These are phyloP conservation scores for Montipora efflorescens DNA, from an alignment of 64 coral and sea anemone species.

Conservation along the genomic window DNA sequence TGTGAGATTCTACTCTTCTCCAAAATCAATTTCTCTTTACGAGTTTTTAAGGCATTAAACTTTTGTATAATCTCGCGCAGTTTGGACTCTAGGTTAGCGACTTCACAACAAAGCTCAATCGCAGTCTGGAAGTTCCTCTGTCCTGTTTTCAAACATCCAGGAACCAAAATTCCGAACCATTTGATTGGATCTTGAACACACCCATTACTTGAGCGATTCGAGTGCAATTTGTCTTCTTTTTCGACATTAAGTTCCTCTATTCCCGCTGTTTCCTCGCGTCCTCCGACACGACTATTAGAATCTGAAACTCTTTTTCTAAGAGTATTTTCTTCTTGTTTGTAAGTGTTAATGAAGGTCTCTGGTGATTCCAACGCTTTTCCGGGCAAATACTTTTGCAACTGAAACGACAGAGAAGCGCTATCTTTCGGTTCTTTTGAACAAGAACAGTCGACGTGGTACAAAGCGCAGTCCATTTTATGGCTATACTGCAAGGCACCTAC, in stretches of 20 bases:
- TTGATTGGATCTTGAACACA: constrained; percentile 75
- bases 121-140: constrained; percentile 77
- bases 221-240: not conserved
- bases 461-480: constrained; percentile 79
- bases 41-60: constrained; percentile 29
- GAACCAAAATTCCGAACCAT: constrained; percentile 94
- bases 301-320: not conserved
- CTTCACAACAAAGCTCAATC: constrained; percentile 82
- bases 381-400: constrained; percentile 64
- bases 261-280: constrained; percentile 14
- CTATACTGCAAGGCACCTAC: constrained; percentile 87
- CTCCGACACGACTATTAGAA: not conserved
- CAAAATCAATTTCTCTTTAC: not conserved
- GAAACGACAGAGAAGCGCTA: not conserved
- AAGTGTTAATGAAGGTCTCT: constrained; percentile 1
- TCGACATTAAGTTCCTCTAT: constrained; percentile 14
- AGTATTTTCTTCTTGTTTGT: constrained; percentile 40
- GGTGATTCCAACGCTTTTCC: not conserved
- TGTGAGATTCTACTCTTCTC: not conserved
- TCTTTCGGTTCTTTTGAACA: not conserved
- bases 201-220: not conserved
- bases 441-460: constrained; percentile 19
- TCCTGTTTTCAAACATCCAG: constrained; percentile 75
- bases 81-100: constrained; percentile 76
- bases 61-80: constrained; percentile 55